phyloP scores from a whole-genome alignment of 2,797 vertebrate genomes.

The Neosalanx taihuensis region DNA sequence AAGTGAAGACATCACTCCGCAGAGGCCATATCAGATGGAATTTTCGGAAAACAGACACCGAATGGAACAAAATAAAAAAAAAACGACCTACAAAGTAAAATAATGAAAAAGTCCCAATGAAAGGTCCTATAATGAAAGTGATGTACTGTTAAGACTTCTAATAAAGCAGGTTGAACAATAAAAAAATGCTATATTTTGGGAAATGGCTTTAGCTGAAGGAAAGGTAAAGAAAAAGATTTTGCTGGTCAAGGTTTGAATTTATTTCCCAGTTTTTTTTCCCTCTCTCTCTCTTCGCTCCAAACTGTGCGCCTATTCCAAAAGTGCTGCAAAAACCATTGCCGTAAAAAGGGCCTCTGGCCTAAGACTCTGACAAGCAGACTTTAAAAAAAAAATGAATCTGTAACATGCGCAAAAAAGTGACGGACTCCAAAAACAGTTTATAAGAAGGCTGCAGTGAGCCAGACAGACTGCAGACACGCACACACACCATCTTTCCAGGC shows the following conservation, averaged over 20 bases:
- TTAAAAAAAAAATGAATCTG: slow-evolving; percentile 32
- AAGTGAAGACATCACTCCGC: not conserved
- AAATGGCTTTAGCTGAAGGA: slow-evolving; percentile 22
- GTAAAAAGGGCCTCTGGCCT: slow-evolving; percentile 25
- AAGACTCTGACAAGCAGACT: slow-evolving; percentile 24
- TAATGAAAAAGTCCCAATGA: slow-evolving; percentile 1
- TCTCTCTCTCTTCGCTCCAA: not conserved
- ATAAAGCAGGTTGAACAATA: slow-evolving; percentile 18
- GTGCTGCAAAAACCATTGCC: slow-evolving; percentile 37
- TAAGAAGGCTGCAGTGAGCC: slow-evolving; percentile 22
- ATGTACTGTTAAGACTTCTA: slow-evolving; percentile 16
- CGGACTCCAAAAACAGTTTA: slow-evolving; percentile 33
- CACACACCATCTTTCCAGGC: slow-evolving; percentile 18
- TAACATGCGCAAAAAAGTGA: slow-evolving; percentile 17
- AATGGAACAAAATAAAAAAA: slow-evolving; percentile 6
- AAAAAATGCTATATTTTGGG: slow-evolving; percentile 6
- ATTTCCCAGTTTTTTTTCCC: slow-evolving; percentile 9
- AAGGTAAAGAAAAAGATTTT: not conserved
- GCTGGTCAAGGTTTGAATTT: slow-evolving; percentile 19
- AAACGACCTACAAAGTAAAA: not conserved
- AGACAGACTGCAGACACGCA: slow-evolving; percentile 14
- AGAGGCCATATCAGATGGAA: not conserved
- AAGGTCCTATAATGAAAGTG: slow-evolving; percentile 5
- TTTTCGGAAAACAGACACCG: not conserved
- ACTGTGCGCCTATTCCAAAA: slow-evolving; percentile 26